These are phyloP conservation scores for Papilio demoleus DNA, from an alignment of 2,888 invertebrate genomes.

Conservation along the genomic window DNA sequence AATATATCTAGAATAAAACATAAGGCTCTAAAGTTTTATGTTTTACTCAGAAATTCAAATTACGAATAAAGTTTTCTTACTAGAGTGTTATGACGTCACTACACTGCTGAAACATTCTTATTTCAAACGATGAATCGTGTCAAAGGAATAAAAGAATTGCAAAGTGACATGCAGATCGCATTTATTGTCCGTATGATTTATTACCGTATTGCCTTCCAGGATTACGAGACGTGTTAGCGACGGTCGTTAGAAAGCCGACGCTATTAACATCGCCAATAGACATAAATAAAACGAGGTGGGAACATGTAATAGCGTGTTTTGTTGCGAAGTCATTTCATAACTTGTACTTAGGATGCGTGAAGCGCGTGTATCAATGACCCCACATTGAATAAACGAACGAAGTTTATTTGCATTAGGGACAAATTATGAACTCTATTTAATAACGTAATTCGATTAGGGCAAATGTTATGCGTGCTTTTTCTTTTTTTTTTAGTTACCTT, in stretches of 20 bases:
- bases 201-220: constrained; percentile 7
- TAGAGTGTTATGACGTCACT: no score
- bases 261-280: constrained; percentile 22
- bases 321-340: constrained; percentile 18
- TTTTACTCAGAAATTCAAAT: no score
- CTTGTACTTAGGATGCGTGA: constrained; percentile 13
- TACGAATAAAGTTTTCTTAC: no score
- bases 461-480: background rate
- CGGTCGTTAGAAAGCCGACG: constrained; percentile 34
- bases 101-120: no score
- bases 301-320: constrained; percentile 16
- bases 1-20: no score
- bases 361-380: constrained; percentile 6
- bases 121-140: no score
- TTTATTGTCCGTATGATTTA: constrained; percentile 31
- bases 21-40: no score
- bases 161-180: constrained; percentile 13
- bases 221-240: constrained; percentile 15
- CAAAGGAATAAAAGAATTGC: constrained; percentile 3
- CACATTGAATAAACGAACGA: constrained; percentile 9
- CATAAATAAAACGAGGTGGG: constrained; percentile 29
- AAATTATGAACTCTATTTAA: background rate
- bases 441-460: no score
- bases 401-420: background rate
- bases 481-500: no score